phyloP scores from a whole-genome alignment of 2,797 vertebrate species.

The Rhinoraja longicauda region DNA sequence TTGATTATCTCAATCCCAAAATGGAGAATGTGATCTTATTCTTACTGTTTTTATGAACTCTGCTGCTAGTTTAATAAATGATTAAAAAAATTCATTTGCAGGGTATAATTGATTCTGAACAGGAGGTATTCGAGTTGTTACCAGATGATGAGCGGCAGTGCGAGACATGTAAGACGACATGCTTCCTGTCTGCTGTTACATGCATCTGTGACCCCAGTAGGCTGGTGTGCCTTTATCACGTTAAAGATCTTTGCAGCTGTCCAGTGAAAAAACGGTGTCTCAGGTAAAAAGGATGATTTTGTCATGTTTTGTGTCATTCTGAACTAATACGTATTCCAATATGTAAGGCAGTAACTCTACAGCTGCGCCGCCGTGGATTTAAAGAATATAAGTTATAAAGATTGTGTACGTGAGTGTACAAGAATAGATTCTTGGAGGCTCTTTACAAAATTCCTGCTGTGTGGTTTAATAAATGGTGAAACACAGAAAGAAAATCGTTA shows the following conservation, averaged over 20 bases:
- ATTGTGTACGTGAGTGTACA: no score
- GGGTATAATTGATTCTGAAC: conserved; percentile 87
- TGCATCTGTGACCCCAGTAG: conserved; percentile 84
- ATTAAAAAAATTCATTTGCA: conserved; percentile 48
- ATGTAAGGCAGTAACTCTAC: no score
- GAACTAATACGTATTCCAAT: neutral
- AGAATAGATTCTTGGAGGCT: neutral
- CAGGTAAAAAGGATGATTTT: conserved; percentile 59
- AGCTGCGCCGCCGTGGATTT: no score
- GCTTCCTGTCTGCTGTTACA: conserved; percentile 91
- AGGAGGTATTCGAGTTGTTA: conserved; percentile 91
- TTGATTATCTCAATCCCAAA: neutral
- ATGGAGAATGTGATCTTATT: neutral
- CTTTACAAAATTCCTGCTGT: no score
- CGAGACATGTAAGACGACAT: conserved; percentile 88
- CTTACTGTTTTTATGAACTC: neutral
- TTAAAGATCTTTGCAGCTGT: conserved; percentile 78
- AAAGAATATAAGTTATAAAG: no score
- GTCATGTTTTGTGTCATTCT: neutral
- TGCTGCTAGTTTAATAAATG: neutral
- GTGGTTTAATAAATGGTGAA: neutral
- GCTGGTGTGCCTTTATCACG: conserved; percentile 86
- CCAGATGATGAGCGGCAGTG: conserved; percentile 96
- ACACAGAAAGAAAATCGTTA: neutral
- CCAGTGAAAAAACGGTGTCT: conserved; percentile 84